phyloP scores from a whole-genome alignment of 64 coral and sea anemone species.

The Porites australiensis region DNA sequence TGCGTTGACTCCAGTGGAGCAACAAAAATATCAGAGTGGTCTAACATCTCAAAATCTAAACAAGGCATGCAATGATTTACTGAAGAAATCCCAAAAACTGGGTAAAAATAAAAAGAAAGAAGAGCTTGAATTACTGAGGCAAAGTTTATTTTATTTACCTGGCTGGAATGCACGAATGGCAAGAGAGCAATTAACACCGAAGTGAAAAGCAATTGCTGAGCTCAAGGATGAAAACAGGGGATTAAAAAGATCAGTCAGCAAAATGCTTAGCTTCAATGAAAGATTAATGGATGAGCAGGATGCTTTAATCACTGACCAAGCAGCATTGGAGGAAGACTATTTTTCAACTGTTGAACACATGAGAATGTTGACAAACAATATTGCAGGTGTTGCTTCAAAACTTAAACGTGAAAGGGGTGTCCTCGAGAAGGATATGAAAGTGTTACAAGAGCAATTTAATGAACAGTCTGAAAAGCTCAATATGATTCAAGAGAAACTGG shows the following conservation, averaged over 20 bases:
- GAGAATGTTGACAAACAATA: constrained; percentile 15
- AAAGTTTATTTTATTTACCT: no score
- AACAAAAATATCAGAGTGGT: constrained; percentile 42
- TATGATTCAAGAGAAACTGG: no score
- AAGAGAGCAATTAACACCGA: constrained; percentile 23
- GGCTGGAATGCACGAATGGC: no score
- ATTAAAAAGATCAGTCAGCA: constrained; percentile 52
- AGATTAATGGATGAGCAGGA: constrained; percentile 37
- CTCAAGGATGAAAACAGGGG: constrained; percentile 56
- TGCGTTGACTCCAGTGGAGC: constrained; percentile 53
- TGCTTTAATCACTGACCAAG: constrained; percentile 21
- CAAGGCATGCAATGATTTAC: no score
- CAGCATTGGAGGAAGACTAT: constrained; percentile 48
- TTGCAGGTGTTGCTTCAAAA: no score
- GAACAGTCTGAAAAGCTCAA: no score
- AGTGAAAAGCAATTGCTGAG: constrained; percentile 39
- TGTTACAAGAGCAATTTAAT: no score
- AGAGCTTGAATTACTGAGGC: constrained; percentile 55
- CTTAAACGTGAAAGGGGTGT: no score
- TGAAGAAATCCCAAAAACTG: constrained; percentile 37
- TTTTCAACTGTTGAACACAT: constrained; percentile 47
- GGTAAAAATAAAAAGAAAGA: constrained; percentile 65
- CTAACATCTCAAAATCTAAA: constrained; percentile 31
- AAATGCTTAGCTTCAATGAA: constrained; percentile 50
- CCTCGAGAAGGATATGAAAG: no score